Conservation (phyloP, 2,888 invertebrate species). For the Callosobruchus maculatus region DNA sequence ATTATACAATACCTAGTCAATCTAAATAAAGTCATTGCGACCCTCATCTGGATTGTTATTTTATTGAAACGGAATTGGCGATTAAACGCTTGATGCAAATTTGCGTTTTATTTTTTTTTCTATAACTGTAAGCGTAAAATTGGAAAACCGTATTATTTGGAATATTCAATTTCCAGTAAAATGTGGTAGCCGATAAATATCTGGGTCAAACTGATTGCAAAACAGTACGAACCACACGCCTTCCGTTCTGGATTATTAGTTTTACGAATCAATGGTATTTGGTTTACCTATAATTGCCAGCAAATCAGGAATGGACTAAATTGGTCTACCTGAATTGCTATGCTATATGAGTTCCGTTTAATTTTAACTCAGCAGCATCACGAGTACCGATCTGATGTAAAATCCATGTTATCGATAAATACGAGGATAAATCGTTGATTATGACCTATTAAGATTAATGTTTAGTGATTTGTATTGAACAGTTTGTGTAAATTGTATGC, state of each 20-base stretch:
- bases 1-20: neutral
- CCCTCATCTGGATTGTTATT: neutral
- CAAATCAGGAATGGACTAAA: neutral
- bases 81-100: neutral
- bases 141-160: neutral
- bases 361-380: neutral
- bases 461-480: no score
- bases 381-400: neutral
- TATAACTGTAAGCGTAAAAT: neutral
- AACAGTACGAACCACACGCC: neutral
- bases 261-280: neutral
- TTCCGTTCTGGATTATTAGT: neutral
- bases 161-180: neutral
- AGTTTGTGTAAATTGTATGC: no score
- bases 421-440: no score
- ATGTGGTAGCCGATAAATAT: neutral
- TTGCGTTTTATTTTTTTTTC: neutral
- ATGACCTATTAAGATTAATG: no score
- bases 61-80: neutral
- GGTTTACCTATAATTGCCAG: neutral
- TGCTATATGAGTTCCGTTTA: no score
- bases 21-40: neutral
- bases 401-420: no score
- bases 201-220: neutral
- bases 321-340: no score